These are phyloP conservation scores for Ochotona curzoniae DNA, from an alignment of 2,113 vertebrate genomes.

Conservation along the genomic window DNA sequence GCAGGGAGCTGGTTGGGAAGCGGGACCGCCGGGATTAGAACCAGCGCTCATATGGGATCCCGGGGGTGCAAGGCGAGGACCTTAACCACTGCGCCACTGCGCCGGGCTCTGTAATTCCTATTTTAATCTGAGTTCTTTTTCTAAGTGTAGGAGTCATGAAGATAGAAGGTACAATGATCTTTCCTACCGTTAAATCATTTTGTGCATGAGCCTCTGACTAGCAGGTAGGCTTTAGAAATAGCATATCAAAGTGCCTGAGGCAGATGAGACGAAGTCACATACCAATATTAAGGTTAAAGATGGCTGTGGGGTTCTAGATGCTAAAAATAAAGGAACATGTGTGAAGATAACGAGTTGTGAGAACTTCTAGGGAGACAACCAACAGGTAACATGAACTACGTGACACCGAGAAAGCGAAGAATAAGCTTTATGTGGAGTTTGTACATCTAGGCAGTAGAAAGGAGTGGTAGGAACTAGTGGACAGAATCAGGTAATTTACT, in stretches of 20 bases:
- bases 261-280: background rate
- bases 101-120: background rate
- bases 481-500: background rate
- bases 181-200: conserved; percentile 30
- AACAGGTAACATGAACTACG: background rate
- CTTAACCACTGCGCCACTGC: no score
- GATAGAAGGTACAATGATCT: conserved; percentile 21
- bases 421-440: background rate
- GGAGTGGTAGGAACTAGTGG: background rate
- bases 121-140: conserved; percentile 33
- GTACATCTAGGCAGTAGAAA: background rate
- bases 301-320: background rate
- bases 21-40: no score
- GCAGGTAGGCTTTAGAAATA: background rate
- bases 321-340: background rate
- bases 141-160: background rate
- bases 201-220: background rate
- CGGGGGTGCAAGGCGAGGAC: no score
- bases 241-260: background rate
- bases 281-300: background rate
- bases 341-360: background rate
- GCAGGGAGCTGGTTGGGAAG: no score
- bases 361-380: background rate
- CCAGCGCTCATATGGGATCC: no score
- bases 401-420: background rate